A percentile compares a stretch with the other conserved stretches of the same genome.
These are phyloP conservation scores for Cerastoderma edule DNA, from an alignment of 2,888 invertebrate species.

Conservation along the genomic window DNA sequence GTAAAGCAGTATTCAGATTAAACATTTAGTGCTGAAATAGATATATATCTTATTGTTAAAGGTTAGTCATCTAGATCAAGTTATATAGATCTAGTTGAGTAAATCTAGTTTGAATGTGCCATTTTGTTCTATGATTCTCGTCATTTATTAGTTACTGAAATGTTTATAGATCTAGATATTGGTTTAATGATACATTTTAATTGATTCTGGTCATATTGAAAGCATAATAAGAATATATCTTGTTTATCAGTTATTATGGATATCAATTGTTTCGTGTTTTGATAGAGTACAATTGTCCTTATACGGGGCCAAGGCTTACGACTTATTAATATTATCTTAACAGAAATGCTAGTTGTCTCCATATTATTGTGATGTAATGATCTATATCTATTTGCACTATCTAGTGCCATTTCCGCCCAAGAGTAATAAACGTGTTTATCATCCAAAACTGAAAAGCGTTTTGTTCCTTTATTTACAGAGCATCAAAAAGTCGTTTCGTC, in stretches of 20 bases:
- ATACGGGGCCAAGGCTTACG: slow-evolving; percentile 1
- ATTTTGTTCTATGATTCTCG: background rate
- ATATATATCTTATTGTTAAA: background rate
- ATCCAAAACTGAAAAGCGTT: too few species aligned
- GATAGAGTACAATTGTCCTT: background rate
- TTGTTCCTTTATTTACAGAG: too few species aligned
- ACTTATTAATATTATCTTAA: background rate
- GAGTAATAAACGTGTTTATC: too few species aligned
- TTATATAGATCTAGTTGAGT: background rate
- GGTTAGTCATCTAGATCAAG: background rate
- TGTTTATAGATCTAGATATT: background rate
- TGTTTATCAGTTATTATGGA: background rate
- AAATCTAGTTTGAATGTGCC: background rate
- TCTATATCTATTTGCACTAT: background rate
- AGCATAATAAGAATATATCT: background rate
- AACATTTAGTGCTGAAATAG: background rate
- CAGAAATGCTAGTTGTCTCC: background rate
- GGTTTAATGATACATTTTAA: background rate
- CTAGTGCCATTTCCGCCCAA: slow-evolving; percentile 6
- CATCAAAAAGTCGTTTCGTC: too few species aligned
- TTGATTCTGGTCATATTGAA: background rate
- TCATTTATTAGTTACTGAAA: background rate
- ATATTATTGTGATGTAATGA: background rate
- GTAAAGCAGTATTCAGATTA: background rate
- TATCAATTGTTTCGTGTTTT: background rate